These are phyloP conservation scores for Carassius auratus DNA, from an alignment of 2,113 vertebrate species.

Conservation along the genomic window DNA sequence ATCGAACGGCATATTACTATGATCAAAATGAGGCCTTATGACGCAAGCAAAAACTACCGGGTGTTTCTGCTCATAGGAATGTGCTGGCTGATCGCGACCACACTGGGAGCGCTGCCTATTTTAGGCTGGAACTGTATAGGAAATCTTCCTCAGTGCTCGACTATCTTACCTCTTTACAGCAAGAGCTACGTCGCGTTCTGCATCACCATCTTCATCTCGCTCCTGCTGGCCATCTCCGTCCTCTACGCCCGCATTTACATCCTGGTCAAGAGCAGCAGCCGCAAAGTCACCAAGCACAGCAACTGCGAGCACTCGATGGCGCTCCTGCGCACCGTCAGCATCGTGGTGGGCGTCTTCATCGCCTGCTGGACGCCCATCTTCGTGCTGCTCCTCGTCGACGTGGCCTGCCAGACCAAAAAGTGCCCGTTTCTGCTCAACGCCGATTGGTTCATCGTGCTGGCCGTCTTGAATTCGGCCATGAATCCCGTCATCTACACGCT, in stretches of 20 bases:
- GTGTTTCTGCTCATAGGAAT: constrained; percentile 93
- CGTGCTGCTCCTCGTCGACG: constrained; percentile 88
- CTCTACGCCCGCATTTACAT: constrained; percentile 92
- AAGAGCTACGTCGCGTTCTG: constrained; percentile 94
- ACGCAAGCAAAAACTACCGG: constrained; percentile 90
- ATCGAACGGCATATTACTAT: constrained; percentile 96
- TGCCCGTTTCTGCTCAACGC: constrained; percentile 83
- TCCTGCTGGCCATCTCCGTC: constrained; percentile 86
- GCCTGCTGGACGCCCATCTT: constrained; percentile 93
- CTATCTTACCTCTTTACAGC: constrained; percentile 89
- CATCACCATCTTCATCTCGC: constrained; percentile 85
- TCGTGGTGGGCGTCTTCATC: constrained; percentile 93
- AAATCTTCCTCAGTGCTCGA: constrained; percentile 88
- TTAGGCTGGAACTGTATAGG: constrained; percentile 94
- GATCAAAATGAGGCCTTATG: constrained; percentile 97
- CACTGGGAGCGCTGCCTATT: constrained; percentile 88
- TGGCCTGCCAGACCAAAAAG: constrained; percentile 80
- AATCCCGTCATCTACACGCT: constrained; percentile 95
- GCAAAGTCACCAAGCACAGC: constrained; percentile 86
- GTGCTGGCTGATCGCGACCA: constrained; percentile 89
- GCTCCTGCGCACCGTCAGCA: constrained; percentile 90
- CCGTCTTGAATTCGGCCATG: constrained; percentile 92
- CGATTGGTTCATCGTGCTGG: constrained; percentile 89
- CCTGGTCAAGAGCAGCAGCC: constrained; percentile 91
- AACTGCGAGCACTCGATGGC: constrained; percentile 91